Evolutionary conservation across 2,888 invertebrate genomes (phyloP).

Genomic region (Leptogaster cylindrica): DNA sequence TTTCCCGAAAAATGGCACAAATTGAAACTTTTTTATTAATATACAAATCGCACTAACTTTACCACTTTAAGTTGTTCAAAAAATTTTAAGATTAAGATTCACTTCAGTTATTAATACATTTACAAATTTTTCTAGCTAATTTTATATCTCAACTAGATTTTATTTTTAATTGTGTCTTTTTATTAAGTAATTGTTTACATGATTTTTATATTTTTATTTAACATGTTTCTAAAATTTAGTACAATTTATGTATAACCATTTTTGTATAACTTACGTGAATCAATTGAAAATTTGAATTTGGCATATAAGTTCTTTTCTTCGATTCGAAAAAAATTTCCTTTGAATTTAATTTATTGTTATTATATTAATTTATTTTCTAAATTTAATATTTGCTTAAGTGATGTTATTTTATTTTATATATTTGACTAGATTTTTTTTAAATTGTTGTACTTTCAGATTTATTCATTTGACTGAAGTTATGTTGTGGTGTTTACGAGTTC

Average conservation of each 20-base stretch:
- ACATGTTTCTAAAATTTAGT: conserved; percentile 17
- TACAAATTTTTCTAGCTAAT: conserved; percentile 32
- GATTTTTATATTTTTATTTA: conserved; percentile 13
- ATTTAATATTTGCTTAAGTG: conserved; percentile 2
- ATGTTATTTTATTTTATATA: conserved; percentile 8
- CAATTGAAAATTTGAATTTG: conserved; percentile 26
- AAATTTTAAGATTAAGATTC: conserved; percentile 10
- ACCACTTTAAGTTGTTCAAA: background rate
- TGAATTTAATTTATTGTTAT: background rate
- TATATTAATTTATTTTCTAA: background rate
- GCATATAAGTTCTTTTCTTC: conserved; percentile 13
- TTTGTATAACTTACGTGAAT: conserved; percentile 19
- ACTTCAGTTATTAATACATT: conserved; percentile 1
- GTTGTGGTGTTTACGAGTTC: background rate
- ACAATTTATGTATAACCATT: background rate
- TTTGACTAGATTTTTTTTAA: conserved; percentile 6
- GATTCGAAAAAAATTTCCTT: background rate
- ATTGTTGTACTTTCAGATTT: conserved; percentile 34
- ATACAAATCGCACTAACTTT: conserved; percentile 14
- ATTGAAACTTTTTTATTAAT: conserved; percentile 16
- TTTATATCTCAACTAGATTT: conserved; percentile 8
- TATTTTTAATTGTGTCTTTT: conserved; percentile 3
- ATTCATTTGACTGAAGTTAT: conserved; percentile 1
- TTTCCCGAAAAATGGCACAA: conserved; percentile 26
- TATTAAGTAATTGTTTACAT: conserved; percentile 7